Conservation (phyloP, 2,113 vertebrate species). For the Columba janthina region DNA sequence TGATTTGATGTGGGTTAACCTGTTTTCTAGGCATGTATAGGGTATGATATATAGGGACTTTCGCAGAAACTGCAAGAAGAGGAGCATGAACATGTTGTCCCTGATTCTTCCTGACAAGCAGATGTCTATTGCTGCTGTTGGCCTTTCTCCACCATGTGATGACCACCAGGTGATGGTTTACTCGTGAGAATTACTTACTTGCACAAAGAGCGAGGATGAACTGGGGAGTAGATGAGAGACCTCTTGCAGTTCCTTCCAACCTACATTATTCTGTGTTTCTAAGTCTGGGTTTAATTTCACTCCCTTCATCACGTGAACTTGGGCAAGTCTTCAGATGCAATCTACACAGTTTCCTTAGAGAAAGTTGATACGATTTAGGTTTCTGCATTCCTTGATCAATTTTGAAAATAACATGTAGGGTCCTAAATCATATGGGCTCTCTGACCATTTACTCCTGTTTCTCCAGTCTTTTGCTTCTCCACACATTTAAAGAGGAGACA, state of each 20-base stretch:
- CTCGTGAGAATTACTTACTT: background rate
- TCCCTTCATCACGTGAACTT: background rate
- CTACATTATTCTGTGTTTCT: background rate
- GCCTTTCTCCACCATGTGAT: background rate
- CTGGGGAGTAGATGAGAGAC: background rate
- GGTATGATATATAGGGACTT: background rate
- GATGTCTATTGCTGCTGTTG: background rate
- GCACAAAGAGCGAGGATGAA: background rate
- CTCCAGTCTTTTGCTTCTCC: background rate
- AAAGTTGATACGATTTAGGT: background rate
- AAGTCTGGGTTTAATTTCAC: background rate
- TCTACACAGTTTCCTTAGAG: background rate
- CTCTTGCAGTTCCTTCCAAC: background rate
- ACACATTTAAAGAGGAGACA: background rate
- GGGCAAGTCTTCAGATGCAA: background rate
- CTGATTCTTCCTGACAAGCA: background rate
- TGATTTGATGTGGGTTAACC: background rate
- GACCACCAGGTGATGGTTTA: background rate
- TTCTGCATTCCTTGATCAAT: background rate
- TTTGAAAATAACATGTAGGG: background rate
- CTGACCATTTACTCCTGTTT: background rate
- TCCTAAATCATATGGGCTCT: background rate
- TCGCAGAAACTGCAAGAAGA: background rate
- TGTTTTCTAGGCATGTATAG: background rate
- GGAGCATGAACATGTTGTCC: background rate